phyloP scores from a whole-genome alignment of 2,113 vertebrate genomes.

The Chelonoidis abingdonii region DNA sequence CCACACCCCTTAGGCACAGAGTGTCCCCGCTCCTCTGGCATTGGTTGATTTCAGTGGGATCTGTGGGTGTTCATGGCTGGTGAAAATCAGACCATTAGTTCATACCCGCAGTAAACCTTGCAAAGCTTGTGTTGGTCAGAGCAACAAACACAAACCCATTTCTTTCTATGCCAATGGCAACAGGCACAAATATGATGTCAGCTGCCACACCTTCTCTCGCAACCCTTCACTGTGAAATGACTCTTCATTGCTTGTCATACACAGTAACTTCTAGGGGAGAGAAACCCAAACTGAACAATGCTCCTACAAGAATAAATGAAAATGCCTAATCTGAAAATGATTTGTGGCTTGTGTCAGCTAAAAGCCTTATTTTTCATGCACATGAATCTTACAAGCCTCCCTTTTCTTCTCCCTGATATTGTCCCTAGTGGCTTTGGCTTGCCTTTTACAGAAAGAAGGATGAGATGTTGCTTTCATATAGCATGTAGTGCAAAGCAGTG shows the following conservation, averaged over 20 bases:
- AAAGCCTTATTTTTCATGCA: not conserved
- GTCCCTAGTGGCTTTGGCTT: not conserved
- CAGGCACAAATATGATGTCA: not conserved
- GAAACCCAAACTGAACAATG: not conserved
- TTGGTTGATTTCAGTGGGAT: not conserved
- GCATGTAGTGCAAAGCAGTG: not conserved
- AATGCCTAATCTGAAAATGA: not conserved
- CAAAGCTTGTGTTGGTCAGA: not conserved
- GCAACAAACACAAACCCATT: not conserved
- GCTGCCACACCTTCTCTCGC: not conserved
- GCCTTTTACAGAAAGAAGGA: not conserved
- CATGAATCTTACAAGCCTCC: not conserved
- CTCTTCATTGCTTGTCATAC: not conserved
- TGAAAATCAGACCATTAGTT: not conserved
- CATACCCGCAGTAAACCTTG: not conserved
- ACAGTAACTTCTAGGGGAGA: not conserved
- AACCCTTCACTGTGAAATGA: not conserved
- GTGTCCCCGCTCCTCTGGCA: not conserved
- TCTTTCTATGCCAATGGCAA: not conserved
- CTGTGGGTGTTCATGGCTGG: not conserved
- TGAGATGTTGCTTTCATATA: not conserved
- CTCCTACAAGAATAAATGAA: not conserved
- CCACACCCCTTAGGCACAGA: not conserved
- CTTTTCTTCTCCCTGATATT: not conserved
- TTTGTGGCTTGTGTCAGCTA: not conserved